Evolutionary conservation across 2,113 vertebrate species (phyloP).

Genomic region (Butorides virescens): DNA sequence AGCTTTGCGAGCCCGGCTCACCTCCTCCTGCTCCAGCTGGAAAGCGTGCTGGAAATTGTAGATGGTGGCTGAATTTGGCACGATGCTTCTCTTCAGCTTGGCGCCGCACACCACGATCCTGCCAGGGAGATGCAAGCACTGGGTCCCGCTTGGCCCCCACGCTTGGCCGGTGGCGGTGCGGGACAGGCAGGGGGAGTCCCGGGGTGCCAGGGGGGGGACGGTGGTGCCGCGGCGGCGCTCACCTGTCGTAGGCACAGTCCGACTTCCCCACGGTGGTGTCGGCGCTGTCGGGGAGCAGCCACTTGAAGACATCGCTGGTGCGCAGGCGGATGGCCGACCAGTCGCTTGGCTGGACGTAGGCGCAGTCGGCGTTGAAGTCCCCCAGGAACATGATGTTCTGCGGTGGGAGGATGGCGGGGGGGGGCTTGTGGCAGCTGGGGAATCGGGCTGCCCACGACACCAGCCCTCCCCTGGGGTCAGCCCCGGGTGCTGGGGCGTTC

Average conservation of each 20-base stretch:
- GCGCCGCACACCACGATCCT: slow-evolving; percentile 85
- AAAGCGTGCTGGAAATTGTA: slow-evolving; percentile 80
- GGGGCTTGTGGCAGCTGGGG: fast-evolving
- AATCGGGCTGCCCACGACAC: not conserved
- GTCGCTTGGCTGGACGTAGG: slow-evolving; percentile 72
- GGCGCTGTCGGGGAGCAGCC: slow-evolving; percentile 78
- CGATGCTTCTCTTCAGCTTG: slow-evolving; percentile 76
- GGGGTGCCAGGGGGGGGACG: fast-evolving
- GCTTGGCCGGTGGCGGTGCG: fast-evolving
- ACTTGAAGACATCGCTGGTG: slow-evolving; percentile 83
- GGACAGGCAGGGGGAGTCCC: fast-evolving
- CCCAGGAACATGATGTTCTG: slow-evolving; percentile 91
- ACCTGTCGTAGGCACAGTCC: slow-evolving; percentile 89
- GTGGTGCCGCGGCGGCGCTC: fast-evolving
- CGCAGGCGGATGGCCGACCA: slow-evolving; percentile 84
- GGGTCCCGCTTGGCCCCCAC: fast-evolving
- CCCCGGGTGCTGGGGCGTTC: not conserved
- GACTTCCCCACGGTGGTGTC: slow-evolving; percentile 87
- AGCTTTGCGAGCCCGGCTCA: not conserved
- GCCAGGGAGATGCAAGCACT: fast-evolving
- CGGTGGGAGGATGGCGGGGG: not conserved
- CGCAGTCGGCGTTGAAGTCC: slow-evolving; percentile 89
- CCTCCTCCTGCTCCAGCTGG: slow-evolving; percentile 77
- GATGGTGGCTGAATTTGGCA: slow-evolving; percentile 68
- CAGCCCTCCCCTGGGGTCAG: not conserved